These are phyloP conservation scores for Luehdorfia chinensis DNA, from an alignment of 1,140 invertebrate genomes.

Conservation along the genomic window DNA sequence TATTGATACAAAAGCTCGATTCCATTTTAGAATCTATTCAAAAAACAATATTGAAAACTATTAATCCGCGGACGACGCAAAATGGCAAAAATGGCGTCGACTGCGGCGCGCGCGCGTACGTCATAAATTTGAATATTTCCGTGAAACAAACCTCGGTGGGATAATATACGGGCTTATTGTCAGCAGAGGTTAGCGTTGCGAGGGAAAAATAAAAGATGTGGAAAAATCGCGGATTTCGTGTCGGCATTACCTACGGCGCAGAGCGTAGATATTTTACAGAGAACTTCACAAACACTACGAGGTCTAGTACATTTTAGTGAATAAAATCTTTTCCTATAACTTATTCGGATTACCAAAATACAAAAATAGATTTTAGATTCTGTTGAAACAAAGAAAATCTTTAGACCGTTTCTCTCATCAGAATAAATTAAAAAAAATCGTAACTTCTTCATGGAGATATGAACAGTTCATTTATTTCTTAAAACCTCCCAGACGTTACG, in stretches of 20 bases:
- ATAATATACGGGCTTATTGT: slow-evolving; percentile 69
- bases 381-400: too few species aligned
- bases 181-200: slow-evolving; percentile 29
- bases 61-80: slow-evolving; percentile 32
- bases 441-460: too few species aligned
- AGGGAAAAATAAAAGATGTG: slow-evolving; percentile 43
- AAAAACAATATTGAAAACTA: slow-evolving; percentile 36
- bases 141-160: slow-evolving; percentile 41
- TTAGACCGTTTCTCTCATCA: too few species aligned
- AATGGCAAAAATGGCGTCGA: slow-evolving; percentile 48
- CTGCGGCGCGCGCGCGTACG: slow-evolving; percentile 33
- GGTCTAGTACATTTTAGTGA: too few species aligned
- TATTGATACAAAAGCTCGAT: too few species aligned
- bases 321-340: too few species aligned
- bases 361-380: too few species aligned
- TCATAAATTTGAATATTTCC: slow-evolving; percentile 71
- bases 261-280: slow-evolving; percentile 15
- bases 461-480: too few species aligned
- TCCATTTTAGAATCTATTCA: background rate
- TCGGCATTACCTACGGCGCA: slow-evolving; percentile 37
- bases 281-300: too few species aligned
- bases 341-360: too few species aligned
- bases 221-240: slow-evolving; percentile 53
- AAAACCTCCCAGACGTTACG: too few species aligned
- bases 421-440: too few species aligned